Percentiles rank a stretch among this genome's conserved stretches.
Evolutionary conservation across 2,888 invertebrate genomes (phyloP).

Genomic region (Eurytoma californica): DNA sequence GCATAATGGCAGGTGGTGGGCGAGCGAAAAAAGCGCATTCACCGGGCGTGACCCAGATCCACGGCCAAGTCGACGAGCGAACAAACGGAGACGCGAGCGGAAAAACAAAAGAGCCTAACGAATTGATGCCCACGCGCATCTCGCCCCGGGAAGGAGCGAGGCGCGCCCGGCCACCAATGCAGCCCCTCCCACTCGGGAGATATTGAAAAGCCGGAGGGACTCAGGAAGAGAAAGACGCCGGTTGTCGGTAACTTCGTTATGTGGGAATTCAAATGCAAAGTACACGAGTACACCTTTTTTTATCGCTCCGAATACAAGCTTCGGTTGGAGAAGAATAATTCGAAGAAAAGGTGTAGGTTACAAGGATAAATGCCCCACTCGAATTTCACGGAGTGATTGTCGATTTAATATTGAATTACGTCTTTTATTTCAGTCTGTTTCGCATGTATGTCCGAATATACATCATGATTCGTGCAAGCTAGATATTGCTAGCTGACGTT

Average conservation of each 20-base stretch:
- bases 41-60: conserved; percentile 37
- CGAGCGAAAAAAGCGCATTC: conserved; percentile 7
- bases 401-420: too few species aligned
- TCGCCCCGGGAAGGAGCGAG: conserved; percentile 22
- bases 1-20: not conserved
- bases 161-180: conserved; percentile 43
- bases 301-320: not conserved
- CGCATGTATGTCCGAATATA: too few species aligned
- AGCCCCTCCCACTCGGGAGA: conserved; percentile 40
- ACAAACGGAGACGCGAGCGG: not conserved
- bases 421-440: too few species aligned
- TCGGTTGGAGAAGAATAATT: too few species aligned
- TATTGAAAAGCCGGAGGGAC: not conserved
- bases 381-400: too few species aligned
- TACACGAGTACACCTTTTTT: not conserved
- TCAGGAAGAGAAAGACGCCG: conserved; percentile 4
- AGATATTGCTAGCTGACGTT: too few species aligned
- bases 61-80: not conserved
- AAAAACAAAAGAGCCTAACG: conserved; percentile 25
- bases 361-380: too few species aligned
- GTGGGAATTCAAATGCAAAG: conserved; percentile 18
- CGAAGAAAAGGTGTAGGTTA: too few species aligned
- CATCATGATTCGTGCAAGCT: too few species aligned
- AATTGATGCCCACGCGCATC: conserved; percentile 46
- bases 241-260: not conserved